A percentile compares a stretch with the other conserved stretches of the same genome.
Evolutionary conservation across 2,888 invertebrate genomes (phyloP).

Genomic region (Syrista parreyssii): DNA sequence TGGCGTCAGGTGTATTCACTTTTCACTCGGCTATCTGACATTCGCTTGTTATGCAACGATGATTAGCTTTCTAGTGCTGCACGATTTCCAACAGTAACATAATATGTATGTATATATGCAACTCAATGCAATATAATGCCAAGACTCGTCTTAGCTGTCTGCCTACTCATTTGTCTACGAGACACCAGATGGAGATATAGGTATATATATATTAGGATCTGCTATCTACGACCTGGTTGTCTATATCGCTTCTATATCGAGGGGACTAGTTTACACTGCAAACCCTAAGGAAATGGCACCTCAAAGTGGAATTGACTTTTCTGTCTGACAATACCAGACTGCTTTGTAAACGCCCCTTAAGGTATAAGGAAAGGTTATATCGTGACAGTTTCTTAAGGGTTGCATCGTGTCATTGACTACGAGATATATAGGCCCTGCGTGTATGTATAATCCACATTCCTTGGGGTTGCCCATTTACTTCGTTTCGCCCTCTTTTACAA

Average conservation of each 20-base stretch:
- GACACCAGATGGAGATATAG: background rate
- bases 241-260: background rate
- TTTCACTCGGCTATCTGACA: background rate
- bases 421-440: background rate
- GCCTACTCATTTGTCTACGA: background rate
- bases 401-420: background rate
- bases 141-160: background rate
- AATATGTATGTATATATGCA: background rate
- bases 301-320: background rate
- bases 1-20: background rate
- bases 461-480: too few relatives aligned
- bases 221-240: background rate
- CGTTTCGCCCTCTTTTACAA: too few relatives aligned
- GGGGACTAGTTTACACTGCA: background rate
- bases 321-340: background rate
- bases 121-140: background rate
- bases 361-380: background rate
- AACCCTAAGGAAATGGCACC: background rate
- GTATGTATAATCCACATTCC: background rate
- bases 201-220: background rate
- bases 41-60: background rate
- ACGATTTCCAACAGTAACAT: background rate
- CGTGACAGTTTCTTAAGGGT: background rate
- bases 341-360: background rate
- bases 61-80: background rate